Base-by-base conservation (phyloP, 2,113 vertebrate species). In the Pampusana beccarii region DNA sequence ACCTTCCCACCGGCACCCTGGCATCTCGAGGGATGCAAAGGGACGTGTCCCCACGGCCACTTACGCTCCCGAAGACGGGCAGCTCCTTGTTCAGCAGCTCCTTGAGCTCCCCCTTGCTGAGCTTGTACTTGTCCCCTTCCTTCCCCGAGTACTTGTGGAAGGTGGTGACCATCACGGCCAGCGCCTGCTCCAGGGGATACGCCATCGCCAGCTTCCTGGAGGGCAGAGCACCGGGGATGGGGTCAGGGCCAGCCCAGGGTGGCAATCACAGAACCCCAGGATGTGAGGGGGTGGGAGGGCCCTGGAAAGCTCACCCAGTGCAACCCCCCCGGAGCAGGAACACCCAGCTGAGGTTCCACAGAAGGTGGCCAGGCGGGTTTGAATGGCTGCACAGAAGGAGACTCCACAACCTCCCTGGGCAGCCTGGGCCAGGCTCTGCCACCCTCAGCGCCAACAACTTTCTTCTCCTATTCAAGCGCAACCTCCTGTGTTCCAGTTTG, bases 71-170 rank as follows among this genome's bases (percentile, higher is more conserved):
- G 8, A 98, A 98, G 86, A 69, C 46, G 4, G 98, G 92, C 46
- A 99, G 96, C 93, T 99, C 98, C 4, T 78, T 88, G 65, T 95
- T 97, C 34, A 99, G 78, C 31, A 99, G 97, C 10, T 97, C 96
- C 80, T 98, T 99, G 65, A 99, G 96, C 91, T 99, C 98, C 1
- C 64, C 96, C 81, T 98, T 98, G 96, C 80, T 98, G 19, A 99
- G 97, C 17, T 97, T 98, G 88, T 58, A 96, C 33, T 87, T 94
- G n/a, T 98, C 95, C 0, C 97, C 98, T 3, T 98, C 98, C 70
- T 92, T 96, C 20, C 69, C 85, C 0, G 98, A 98, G 64, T 99
- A 98, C 26, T 96, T 97, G 91, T 99, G 98, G 94, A 99, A 99
- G 40, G 98, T 95, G 13, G 57, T 0, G 19, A 98, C 96, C 61